A percentile compares a stretch with the other conserved stretches of the same genome.
These are phyloP conservation scores for Polyodon spathula DNA, from an alignment of 2,113 vertebrate genomes.

Conservation along the genomic window DNA sequence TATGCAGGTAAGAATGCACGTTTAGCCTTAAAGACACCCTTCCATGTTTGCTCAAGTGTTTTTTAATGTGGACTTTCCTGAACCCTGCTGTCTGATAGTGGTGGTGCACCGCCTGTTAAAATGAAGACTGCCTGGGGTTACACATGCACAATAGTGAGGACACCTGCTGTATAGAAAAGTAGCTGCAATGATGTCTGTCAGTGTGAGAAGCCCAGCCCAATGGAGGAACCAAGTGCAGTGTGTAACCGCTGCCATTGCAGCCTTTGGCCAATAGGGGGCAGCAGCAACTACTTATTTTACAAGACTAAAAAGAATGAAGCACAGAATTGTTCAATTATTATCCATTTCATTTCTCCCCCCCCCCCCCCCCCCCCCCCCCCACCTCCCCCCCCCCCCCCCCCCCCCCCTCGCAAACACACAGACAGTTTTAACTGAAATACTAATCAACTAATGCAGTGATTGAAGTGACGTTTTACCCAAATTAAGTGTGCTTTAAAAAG, in stretches of 20 bases:
- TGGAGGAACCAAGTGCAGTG: constrained; percentile 40
- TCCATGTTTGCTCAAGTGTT: no score
- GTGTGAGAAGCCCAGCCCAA: constrained; percentile 28
- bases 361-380: no score
- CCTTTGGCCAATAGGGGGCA: constrained; percentile 71
- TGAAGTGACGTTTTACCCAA: constrained; percentile 2
- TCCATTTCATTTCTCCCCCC: no score
- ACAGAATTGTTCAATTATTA: constrained; percentile 12
- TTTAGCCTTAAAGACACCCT: no score
- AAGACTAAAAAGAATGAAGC: not conserved
- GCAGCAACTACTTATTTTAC: constrained; percentile 67
- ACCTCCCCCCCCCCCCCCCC: no score
- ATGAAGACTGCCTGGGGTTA: constrained; percentile 1
- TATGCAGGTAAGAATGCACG: no score
- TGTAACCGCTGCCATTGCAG: constrained; percentile 24
- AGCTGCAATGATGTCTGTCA: constrained; percentile 39
- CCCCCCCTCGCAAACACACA: no score
- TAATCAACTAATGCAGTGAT: constrained; percentile 15
- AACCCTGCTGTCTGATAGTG: no score
- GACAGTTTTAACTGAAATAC: constrained; percentile 17
- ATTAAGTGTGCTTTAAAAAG: no score
- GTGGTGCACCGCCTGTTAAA: not conserved
- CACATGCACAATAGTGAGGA: constrained; percentile 47
- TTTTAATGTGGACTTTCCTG: no score
- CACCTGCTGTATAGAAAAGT: constrained; percentile 69